Evolutionary conservation across 2,797 vertebrate genomes (phyloP).

Genomic region (Dromococcyx pavoninus): DNA sequence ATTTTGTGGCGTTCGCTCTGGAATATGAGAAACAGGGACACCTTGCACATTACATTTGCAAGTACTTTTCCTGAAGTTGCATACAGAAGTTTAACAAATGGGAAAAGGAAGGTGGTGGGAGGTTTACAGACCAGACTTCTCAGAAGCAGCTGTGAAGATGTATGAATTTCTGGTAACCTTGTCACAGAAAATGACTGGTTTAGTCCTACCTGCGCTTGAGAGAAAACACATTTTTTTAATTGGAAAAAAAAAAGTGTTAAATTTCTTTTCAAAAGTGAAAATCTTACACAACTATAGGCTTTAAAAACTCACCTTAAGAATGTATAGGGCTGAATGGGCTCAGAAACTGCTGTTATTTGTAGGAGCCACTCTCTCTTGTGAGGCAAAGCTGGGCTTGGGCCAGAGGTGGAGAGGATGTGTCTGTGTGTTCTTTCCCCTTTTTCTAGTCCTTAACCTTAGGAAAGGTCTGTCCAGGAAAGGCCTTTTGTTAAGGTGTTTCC

Average conservation of each 20-base stretch:
- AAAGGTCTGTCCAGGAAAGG: background rate
- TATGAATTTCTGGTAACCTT: background rate
- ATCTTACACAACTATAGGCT: background rate
- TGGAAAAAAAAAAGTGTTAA: background rate
- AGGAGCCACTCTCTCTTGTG: background rate
- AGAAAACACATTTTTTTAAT: background rate
- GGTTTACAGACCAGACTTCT: background rate
- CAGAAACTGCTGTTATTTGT: background rate
- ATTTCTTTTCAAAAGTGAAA: background rate
- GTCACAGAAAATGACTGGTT: background rate
- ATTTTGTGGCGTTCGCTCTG: background rate
- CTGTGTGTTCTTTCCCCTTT: background rate
- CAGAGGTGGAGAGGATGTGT: accelerated
- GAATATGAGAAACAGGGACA: constrained; percentile 16
- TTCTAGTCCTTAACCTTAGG: background rate
- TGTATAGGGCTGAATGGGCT: background rate
- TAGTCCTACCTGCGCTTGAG: background rate
- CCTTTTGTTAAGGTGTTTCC: background rate
- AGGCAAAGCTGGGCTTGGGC: background rate
- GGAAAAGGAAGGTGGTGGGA: background rate
- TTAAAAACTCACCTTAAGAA: background rate
- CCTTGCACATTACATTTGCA: background rate
- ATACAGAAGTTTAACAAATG: background rate
- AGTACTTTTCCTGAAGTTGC: constrained; percentile 1
- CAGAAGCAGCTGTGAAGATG: background rate